Conservation (phyloP, 2,113 vertebrate genomes). For the Sinocyclocheilus anshuiensis region DNA sequence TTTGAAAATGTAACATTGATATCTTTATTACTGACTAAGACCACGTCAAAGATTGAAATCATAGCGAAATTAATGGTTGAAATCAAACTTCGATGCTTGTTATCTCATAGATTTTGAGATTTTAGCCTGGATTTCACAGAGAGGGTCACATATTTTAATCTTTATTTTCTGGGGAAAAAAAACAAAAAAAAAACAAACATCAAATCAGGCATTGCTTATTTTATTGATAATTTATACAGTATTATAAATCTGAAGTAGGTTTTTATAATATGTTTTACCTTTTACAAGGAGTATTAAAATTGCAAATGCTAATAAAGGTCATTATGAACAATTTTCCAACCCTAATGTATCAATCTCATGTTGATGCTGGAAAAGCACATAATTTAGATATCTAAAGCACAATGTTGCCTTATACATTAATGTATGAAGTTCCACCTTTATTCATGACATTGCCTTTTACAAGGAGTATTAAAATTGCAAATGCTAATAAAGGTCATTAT, state of each 20-base stretch:
- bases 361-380: background rate
- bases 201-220: background rate
- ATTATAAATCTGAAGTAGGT: background rate
- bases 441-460: too few relatives aligned
- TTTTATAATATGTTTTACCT: background rate
- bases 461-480: background rate
- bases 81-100: too few relatives aligned
- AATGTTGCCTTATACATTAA: background rate
- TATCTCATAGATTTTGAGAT: too few relatives aligned
- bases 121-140: too few relatives aligned
- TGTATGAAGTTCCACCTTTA: background rate
- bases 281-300: background rate
- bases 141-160: background rate
- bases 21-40: too few relatives aligned
- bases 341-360: background rate
- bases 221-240: background rate
- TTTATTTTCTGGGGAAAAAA: background rate
- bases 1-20: too few relatives aligned
- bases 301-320: background rate
- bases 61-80: too few relatives aligned
- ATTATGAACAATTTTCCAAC: background rate
- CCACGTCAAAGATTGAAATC: too few relatives aligned
- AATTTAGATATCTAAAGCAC: background rate
- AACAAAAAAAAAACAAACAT: background rate
- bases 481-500: background rate